Base-by-base conservation (phyloP, 2,888 invertebrate genomes). In the Sthenelais limicola region DNA sequence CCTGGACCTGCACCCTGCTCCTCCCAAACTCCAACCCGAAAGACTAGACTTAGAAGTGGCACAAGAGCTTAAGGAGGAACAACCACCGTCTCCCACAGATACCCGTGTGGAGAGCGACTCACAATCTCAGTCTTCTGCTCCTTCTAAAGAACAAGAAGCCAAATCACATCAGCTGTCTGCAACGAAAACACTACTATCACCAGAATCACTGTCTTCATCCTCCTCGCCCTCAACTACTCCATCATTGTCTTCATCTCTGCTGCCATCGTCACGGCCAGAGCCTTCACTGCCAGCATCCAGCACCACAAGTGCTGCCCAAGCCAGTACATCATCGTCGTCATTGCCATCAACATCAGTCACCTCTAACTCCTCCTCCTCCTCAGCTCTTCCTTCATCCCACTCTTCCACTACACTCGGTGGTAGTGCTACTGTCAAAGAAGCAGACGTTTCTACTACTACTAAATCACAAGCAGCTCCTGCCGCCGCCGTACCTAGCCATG, bases 61-160 rank as follows among this genome's bases (percentile, higher is more conserved):
- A 33, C 18, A 24, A 0, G 32, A 68, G 48, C 21, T 26, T 15
- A 54, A 67, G 47, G 47, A 47, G 38, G 70, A 62, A 48, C n/a
- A n/a, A n/a, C n/a, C n/a, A 24, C 38, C 54, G 24, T 24, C 43
- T 18, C 26, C 26, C 21, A 51, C 21, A 51, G 26, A 26, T 51
- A 18, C 21, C n/a, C 26, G 21, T 51, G 51, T 24, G n/a, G n/a
- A n/a, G 43, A 15, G 12, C 43, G 15, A 15, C 9, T 43, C 12
- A 43, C 43, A 43, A 43, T 43, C 43, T 12, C 9, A 15, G 43
- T 12, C 12, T 15, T 12, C 43, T 15, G 43, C 12, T 43, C 43
- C 9, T 43, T 15, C n/a, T n/a, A n/a, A n/a, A n/a, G n/a, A n/a
- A n/a, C n/a, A n/a, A n/a, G n/a, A n/a, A 43, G 12, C 43, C 15